Conservation (phyloP, 1,140 invertebrate genomes). For the Drosophila pachea region DNA sequence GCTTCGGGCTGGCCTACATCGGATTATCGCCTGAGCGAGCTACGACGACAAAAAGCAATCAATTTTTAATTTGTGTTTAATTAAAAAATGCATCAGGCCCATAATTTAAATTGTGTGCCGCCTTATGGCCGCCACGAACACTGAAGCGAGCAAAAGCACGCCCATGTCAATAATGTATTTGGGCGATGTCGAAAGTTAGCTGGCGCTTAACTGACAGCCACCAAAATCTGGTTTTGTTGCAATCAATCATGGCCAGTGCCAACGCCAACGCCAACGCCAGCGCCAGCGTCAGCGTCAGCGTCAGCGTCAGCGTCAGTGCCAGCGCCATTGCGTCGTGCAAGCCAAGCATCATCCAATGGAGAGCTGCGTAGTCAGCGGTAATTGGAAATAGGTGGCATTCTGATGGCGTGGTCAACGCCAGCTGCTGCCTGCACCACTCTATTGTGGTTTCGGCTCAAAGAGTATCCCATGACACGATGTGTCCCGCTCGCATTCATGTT, state of each 20-base stretch:
- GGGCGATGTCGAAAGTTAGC: constrained; percentile 59
- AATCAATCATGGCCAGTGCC: constrained; percentile 65
- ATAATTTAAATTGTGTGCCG: constrained; percentile 63
- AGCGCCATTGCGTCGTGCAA: not conserved
- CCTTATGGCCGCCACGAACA: constrained; percentile 33
- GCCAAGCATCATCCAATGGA: constrained; percentile 3
- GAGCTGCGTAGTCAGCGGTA: constrained; percentile 61
- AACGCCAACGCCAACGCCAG: constrained; percentile 11
- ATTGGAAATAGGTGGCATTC: constrained; percentile 74
- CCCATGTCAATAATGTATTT: constrained; percentile 35
- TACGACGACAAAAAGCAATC: constrained; percentile 74
- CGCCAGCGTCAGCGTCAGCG: constrained; percentile 5
- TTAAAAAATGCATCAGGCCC: constrained; percentile 66
- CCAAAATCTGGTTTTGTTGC: constrained; percentile 76
- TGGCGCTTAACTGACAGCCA: constrained; percentile 69
- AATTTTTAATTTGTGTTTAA: constrained; percentile 76
- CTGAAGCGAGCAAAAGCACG: not conserved
- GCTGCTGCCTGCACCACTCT: constrained; percentile 23
- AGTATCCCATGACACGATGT: constrained; percentile 41
- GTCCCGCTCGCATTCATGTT: constrained; percentile 33
- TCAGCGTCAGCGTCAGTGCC: not conserved
- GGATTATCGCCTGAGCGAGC: constrained; percentile 45
- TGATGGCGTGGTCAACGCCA: constrained; percentile 59
- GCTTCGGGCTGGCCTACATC: not conserved
- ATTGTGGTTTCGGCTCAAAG: constrained; percentile 59